Percentiles rank a stretch among this genome's conserved stretches.
Conservation (phyloP, 2,797 vertebrate genomes). For the Hydrolagus colliei region DNA sequence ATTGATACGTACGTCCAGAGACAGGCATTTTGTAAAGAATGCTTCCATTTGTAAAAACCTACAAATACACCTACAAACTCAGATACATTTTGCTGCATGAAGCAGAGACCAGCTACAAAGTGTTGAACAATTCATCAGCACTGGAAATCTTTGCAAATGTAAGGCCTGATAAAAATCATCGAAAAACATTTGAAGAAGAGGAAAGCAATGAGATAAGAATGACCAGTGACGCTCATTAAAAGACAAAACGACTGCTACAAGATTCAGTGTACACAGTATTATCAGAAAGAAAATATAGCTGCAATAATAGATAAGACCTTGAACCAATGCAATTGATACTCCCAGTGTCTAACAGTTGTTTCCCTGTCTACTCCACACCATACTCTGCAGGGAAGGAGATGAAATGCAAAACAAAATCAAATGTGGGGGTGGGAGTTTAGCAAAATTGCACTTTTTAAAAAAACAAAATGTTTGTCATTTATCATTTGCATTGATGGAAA, state of each 20-base stretch:
- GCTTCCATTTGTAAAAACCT: neutral
- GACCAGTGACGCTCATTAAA: slow-evolving; percentile 43
- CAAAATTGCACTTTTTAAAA: no score
- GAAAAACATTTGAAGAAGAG: slow-evolving; percentile 42
- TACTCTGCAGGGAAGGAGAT: no score
- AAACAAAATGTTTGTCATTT: no score
- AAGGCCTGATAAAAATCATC: neutral
- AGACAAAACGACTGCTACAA: slow-evolving; percentile 48
- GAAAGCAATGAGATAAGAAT: slow-evolving; percentile 52
- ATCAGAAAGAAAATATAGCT: slow-evolving; percentile 63
- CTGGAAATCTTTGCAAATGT: neutral
- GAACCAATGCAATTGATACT: slow-evolving; percentile 34
- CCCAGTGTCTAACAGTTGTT: neutral
- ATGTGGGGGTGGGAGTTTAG: no score
- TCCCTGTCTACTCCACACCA: neutral
- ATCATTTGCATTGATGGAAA: no score
- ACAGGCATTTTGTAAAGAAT: no score
- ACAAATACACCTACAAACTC: neutral
- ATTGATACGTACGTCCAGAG: no score
- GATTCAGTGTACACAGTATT: slow-evolving; percentile 43
- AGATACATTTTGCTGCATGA: neutral
- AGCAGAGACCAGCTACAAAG: neutral
- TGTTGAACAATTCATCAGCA: neutral
- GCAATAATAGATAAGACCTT: slow-evolving; percentile 50
- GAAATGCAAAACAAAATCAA: slow-evolving; percentile 12